Evolutionary conservation across 2,888 invertebrate species (phyloP).

Genomic region (Caenorhabditis drosophilae): DNA sequence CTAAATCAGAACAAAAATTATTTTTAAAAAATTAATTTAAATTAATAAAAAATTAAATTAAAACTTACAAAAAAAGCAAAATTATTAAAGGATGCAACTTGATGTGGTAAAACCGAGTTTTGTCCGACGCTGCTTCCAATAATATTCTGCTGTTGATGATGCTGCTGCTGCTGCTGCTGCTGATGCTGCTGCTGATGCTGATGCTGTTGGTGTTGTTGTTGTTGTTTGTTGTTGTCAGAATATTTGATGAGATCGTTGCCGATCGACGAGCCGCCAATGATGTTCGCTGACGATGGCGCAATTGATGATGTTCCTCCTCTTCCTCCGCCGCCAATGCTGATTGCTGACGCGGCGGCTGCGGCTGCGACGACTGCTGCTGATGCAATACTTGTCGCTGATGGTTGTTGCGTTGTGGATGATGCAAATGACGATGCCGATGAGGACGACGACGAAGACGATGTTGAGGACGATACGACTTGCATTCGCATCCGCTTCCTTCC

Average conservation of each 20-base stretch:
- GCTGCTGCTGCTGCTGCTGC: too few relatives aligned
- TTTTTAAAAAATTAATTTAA: too few relatives aligned
- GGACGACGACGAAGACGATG: conserved; percentile 23
- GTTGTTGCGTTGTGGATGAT: too few relatives aligned
- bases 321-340: too few relatives aligned
- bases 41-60: conserved; percentile 3
- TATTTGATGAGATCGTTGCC: conserved; percentile 29
- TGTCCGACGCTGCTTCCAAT: too few relatives aligned
- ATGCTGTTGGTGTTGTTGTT: conserved; percentile 1
- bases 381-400: too few relatives aligned
- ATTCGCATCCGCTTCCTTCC: conserved; percentile 45
- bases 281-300: conserved; percentile 24
- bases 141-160: too few relatives aligned
- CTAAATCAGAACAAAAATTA: too few relatives aligned
- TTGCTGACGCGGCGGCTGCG: too few relatives aligned
- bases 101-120: conserved; percentile 23
- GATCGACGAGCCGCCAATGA: conserved; percentile 15
- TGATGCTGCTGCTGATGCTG: not conserved
- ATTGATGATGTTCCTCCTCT: too few relatives aligned
- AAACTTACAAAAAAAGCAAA: conserved; percentile 34
- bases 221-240: conserved; percentile 4
- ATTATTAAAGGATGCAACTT: conserved; percentile 18
- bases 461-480: conserved; percentile 38
- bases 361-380: too few relatives aligned
- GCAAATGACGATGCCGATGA: too few relatives aligned